A percentile compares a stretch with the other conserved stretches of the same genome.
These are phyloP conservation scores for Pseudachorutes palmiensis DNA, from an alignment of 1,140 invertebrate genomes.

Conservation along the genomic window DNA sequence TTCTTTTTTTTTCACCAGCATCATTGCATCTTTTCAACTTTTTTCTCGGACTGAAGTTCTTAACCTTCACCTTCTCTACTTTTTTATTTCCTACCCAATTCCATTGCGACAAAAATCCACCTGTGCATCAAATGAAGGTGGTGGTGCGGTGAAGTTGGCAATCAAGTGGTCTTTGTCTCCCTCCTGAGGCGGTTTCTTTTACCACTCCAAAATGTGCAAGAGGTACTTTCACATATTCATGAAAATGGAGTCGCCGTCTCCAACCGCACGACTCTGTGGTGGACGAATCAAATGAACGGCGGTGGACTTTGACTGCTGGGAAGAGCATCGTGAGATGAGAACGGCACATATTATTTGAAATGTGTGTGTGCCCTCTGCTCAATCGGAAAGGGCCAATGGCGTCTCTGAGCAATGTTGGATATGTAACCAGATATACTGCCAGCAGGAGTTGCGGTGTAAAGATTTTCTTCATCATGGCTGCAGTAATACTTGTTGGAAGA, in stretches of 20 bases:
- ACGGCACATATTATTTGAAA: background rate
- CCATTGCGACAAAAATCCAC: too few relatives aligned
- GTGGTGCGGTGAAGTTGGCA: too few relatives aligned
- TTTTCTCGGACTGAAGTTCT: background rate
- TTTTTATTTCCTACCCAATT: constrained; percentile 1
- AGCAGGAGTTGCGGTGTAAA: background rate
- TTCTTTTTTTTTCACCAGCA: background rate
- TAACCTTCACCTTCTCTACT: background rate
- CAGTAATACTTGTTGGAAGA: too few relatives aligned
- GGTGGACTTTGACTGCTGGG: background rate
- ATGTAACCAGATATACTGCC: background rate
- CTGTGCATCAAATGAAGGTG: background rate
- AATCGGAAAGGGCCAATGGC: too few relatives aligned
- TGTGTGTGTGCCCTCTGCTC: background rate
- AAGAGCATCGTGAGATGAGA: background rate
- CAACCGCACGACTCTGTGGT: background rate
- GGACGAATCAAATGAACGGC: background rate
- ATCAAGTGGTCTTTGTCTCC: background rate
- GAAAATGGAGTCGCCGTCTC: background rate
- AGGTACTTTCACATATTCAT: background rate
- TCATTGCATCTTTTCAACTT: background rate
- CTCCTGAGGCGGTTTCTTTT: background rate
- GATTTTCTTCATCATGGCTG: too few relatives aligned
- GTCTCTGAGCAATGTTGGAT: background rate
- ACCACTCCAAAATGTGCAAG: background rate